phyloP scores from a whole-genome alignment of 2,113 vertebrate genomes.

The Poecile atricapillus region DNA sequence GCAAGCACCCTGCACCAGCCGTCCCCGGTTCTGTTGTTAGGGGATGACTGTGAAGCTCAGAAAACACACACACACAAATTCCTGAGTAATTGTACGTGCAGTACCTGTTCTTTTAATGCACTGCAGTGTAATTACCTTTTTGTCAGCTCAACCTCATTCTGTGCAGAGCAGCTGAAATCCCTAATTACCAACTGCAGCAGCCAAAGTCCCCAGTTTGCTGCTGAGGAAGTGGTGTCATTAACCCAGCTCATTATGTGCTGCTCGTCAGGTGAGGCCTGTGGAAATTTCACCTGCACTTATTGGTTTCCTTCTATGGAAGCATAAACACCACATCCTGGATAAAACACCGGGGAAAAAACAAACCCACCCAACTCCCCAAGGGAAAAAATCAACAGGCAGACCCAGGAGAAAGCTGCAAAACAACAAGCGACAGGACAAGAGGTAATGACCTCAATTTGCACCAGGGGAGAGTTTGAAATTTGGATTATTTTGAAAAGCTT shows the following conservation, averaged over 20 bases:
- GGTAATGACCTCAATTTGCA: background rate
- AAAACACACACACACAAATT: background rate
- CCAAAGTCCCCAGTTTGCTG: constrained; percentile 41
- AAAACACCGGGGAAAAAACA: background rate
- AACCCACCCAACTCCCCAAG: fast-evolving
- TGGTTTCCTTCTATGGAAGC: background rate
- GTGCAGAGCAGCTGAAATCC: constrained; percentile 56
- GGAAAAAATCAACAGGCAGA: background rate
- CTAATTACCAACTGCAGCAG: constrained; percentile 64
- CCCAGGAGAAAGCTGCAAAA: background rate
- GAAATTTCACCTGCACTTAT: constrained; percentile 23
- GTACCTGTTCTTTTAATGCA: constrained; percentile 14
- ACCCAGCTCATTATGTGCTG: constrained; percentile 40
- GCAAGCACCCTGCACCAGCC: background rate
- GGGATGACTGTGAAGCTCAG: background rate
- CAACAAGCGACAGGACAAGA: fast-evolving
- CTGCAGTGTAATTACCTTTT: constrained; percentile 53
- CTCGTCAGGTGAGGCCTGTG: constrained; percentile 33
- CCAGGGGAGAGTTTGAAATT: background rate
- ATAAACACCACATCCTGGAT: background rate
- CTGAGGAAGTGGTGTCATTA: constrained; percentile 51
- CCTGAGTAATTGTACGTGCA: background rate
- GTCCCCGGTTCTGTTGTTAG: background rate
- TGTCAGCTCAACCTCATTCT: constrained; percentile 49
- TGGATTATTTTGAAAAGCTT: background rate